Conservation (phyloP, 2,797 vertebrate species). For the Australoheros facetus region DNA sequence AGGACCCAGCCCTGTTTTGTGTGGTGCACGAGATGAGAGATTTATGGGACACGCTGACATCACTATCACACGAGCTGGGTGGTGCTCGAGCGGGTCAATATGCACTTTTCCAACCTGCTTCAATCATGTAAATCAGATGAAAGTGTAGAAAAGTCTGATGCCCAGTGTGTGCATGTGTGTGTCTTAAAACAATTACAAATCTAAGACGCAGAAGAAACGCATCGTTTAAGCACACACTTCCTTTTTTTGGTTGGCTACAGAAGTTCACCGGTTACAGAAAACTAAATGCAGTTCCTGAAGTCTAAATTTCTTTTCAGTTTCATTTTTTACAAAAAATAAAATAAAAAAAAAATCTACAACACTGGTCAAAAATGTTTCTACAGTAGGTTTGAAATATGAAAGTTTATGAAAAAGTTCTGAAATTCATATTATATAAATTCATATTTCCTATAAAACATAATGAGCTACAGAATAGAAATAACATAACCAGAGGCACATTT, state of each 20-base stretch:
- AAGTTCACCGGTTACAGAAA: background rate
- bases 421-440: too few relatives aligned
- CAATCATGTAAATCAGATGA: background rate
- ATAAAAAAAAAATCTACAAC: background rate
- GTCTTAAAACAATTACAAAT: background rate
- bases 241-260: background rate
- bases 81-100: slow-evolving; percentile 27
- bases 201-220: background rate
- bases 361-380: background rate
- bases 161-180: background rate
- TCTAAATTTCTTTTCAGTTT: background rate
- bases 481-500: too few relatives aligned
- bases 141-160: slow-evolving; percentile 1
- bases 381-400: too few relatives aligned
- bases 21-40: background rate
- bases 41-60: slow-evolving; percentile 27
- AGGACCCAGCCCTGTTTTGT: background rate
- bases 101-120: slow-evolving; percentile 2
- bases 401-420: too few relatives aligned
- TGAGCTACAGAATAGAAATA: too few relatives aligned
- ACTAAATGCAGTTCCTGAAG: background rate
- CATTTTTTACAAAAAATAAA: background rate
- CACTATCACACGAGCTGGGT: slow-evolving; percentile 29
- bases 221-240: background rate
- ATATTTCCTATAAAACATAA: too few relatives aligned